Base-by-base conservation (phyloP, 2,888 invertebrate genomes). In the Sialis lutaria region DNA sequence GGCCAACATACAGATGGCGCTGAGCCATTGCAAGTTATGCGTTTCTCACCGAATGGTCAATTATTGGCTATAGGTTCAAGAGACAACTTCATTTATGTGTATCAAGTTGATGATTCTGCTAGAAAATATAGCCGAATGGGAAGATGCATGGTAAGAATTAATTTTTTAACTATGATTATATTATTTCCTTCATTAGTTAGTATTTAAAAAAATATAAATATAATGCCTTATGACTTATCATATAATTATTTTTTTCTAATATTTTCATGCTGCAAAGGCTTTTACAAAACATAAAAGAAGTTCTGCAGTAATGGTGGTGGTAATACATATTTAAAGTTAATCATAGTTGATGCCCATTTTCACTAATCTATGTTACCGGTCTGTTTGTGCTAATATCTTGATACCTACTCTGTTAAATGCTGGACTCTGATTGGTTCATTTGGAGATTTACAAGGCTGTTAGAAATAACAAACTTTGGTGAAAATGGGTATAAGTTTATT, bases 81-180 rank as follows among this genome's bases (percentile, higher is more conserved):
- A 8, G 92, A 93, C 66, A 90, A 89, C 72, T 78, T 79, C 62
- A 81, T 93, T 58, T 93, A 92, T 66, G 72, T 93, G 51, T 91
- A 92, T 68, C 82, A 88, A 64, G 82, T 85, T 4, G 75, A 77
- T 45, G 85, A 85, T 50, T 74, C 73, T 55, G 80, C 79, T n/a
- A 70, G 74, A 10, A 75, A 85, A 55, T 90, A 84, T 66, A 78
- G 78, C 52, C 73, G 88, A 50, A 74, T 88, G 51, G 91, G 91
- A 39, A 77, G 85, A 59, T 92, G 92, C 63, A 72, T 81, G 68
- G 91, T 91, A 65, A 77, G 79, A 65, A 46, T 49, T 45, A n/a
- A 30, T 46, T 32, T 46, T 44, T n/a, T 49, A 33, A 6, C 22
- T 22, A 22, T n/a, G n/a, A n/a, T n/a, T n/a, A n/a, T 22, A 22